Evolutionary conservation across 2,888 invertebrate species (phyloP), one percentile per base, ranked within the genome.

Genomic region (Eubasilissa splendida): DNA sequence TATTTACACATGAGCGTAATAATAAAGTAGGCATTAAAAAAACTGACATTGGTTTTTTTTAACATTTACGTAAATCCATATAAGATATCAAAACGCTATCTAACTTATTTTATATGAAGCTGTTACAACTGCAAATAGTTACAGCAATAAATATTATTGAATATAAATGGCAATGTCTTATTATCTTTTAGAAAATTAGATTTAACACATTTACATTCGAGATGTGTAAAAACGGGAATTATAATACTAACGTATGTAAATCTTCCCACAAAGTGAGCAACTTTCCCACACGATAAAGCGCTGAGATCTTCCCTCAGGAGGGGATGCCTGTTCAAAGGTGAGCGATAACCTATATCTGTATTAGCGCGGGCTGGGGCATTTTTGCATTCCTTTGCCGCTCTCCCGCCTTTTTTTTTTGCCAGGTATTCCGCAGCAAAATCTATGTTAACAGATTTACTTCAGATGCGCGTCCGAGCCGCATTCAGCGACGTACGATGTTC

Each of bases 371-470:
- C 56, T n/a, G 65, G 80, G 76, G 78, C 81, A 77, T 82, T 83
- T 83, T 83, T 80, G 79, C 83, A 81, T 83, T 80, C 83, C 81
- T 83, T 82, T 82, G 78, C 65, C 81, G 76, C 77, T 83, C 68
- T 31, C 66, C 70, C 79, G 74, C 66, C 68, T 52, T 76, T 76
- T 63, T 63, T 50, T 66, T 42, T 68, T 58, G 56, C 33, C 54
- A 83, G 80, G 83, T 83, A 83, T 83, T 83, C 68, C 63, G 68
- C 53, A 66, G 81, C 59, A 59, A 83, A 83, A 83, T 83, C 83
- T 83, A 83, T 81, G 83, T 81, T 83, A 83, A 83, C 83, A 81
- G 79, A 81, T 81, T 83, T 81, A 81, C 73, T 77, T 63, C 53
- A 66, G 42, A 58, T 50, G 14, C 59, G 31, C 59, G 60, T 74